A percentile compares a stretch with the other conserved stretches of the same genome.
Conservation (phyloP, 1,140 invertebrate genomes). For the Hypsibius dujardini region DNA sequence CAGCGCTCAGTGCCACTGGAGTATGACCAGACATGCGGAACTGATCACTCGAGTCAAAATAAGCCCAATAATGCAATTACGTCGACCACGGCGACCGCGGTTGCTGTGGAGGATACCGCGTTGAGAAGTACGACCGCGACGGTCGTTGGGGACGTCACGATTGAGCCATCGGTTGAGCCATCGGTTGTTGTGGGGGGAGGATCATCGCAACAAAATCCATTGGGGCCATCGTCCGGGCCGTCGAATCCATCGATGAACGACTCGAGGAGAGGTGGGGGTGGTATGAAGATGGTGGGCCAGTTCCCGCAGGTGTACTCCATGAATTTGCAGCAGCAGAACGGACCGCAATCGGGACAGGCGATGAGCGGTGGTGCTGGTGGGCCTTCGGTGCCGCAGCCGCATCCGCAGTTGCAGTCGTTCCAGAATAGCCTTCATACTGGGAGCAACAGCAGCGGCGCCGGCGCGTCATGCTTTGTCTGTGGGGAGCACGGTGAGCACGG, state of each 20-base stretch:
- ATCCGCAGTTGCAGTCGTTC: conserved; percentile 8
- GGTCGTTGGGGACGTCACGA: neutral
- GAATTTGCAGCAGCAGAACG: no score
- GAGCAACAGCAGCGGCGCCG: no score
- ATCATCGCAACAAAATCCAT: no score
- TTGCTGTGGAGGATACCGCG: no score
- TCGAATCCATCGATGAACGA: no score
- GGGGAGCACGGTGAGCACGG: neutral
- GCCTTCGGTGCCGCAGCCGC: neutral
- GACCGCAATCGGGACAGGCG: no score
- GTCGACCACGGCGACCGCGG: neutral
- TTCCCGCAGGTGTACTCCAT: no score
- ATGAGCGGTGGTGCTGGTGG: neutral
- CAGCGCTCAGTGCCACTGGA: conserved; percentile 2
- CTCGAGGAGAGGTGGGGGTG: no score
- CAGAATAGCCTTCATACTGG: no score
- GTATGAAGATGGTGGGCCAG: no score
- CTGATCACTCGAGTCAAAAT: neutral
- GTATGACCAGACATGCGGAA: neutral
- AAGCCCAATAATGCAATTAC: neutral
- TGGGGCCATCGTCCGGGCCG: no score
- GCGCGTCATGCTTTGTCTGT: neutral
- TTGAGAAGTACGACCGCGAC: neutral
- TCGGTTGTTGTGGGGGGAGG: neutral
- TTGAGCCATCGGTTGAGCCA: neutral